Conservation (phyloP, 2,113 vertebrate genomes). For the Callocephalon fimbriatum region DNA sequence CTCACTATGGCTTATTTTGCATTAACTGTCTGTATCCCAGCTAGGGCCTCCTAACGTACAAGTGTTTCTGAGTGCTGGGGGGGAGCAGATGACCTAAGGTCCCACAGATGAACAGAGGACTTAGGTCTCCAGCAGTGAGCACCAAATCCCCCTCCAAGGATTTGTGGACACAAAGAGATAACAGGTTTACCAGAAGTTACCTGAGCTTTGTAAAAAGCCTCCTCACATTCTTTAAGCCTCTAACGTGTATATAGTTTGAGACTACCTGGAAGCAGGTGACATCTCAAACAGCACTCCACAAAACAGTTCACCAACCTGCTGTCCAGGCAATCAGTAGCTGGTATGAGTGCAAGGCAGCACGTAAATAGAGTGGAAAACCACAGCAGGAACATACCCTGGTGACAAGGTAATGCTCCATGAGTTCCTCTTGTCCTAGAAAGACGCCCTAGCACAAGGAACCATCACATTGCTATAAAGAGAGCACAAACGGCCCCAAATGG, state of each 20-base stretch:
- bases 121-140: neutral
- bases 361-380: neutral
- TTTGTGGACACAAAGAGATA: neutral
- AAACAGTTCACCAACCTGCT: neutral
- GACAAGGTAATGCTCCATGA: rapidly evolving
- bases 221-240: neutral
- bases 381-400: neutral
- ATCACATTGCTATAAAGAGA: rapidly evolving
- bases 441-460: neutral
- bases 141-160: neutral
- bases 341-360: neutral
- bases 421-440: neutral
- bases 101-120: neutral
- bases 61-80: neutral
- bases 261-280: neutral
- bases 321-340: neutral
- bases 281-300: neutral
- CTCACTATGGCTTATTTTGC: neutral
- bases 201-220: neutral
- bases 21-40: neutral
- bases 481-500: neutral
- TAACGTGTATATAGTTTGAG: rapidly evolving
- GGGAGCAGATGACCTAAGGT: rapidly evolving
- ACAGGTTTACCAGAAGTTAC: neutral
- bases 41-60: rapidly evolving